phyloP scores from a whole-genome alignment of 2,797 vertebrate genomes.

The Xiphorhynchus erythropygius region DNA sequence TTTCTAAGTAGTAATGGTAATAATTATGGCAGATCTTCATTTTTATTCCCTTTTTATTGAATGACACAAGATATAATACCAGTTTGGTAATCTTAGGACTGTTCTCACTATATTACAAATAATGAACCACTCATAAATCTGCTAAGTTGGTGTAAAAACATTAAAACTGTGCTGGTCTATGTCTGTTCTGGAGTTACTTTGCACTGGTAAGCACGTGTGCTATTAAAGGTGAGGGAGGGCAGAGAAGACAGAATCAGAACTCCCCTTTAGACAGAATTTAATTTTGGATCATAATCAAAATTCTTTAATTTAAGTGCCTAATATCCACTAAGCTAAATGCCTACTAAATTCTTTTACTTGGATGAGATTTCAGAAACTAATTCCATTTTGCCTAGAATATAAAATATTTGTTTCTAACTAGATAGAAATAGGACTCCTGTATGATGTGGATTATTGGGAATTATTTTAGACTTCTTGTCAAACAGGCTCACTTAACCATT shows the following conservation, averaged over 20 bases:
- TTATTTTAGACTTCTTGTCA: slow-evolving; percentile 19
- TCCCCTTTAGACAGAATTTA: background rate
- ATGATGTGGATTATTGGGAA: background rate
- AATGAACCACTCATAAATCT: background rate
- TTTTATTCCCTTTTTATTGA: background rate
- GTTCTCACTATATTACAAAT: background rate
- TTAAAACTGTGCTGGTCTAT: background rate
- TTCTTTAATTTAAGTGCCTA: background rate
- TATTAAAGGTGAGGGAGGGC: background rate
- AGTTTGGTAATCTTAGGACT: background rate
- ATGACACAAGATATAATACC: background rate
- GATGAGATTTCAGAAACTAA: background rate
- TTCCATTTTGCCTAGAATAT: background rate
- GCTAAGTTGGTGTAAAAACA: background rate
- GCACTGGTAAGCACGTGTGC: accelerated
- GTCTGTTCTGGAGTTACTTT: background rate
- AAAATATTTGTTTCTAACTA: slow-evolving; percentile 12
- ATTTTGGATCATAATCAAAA: background rate
- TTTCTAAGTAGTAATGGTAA: background rate
- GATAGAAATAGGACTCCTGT: background rate
- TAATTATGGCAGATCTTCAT: background rate
- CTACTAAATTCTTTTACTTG: background rate
- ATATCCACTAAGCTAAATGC: background rate
- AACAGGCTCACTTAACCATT: background rate
- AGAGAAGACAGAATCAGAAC: background rate